A percentile compares a stretch with the other conserved stretches of the same genome.
Evolutionary conservation across 2,113 vertebrate species (phyloP).

Genomic region (Pogona vitticeps): DNA sequence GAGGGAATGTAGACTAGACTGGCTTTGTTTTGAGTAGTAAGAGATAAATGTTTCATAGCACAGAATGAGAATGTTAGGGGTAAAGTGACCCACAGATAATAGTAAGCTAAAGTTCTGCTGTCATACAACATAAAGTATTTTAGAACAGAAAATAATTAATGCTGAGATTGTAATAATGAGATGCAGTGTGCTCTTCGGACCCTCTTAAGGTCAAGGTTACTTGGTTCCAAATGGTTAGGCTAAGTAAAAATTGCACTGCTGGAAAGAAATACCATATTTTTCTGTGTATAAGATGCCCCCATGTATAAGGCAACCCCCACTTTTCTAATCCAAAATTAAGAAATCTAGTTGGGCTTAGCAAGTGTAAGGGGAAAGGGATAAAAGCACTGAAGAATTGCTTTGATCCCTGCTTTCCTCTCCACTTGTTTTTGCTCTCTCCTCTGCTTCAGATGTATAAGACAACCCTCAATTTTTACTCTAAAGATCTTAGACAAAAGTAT

Average conservation of each 20-base stretch:
- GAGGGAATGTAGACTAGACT: slow-evolving; percentile 41
- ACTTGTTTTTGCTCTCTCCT: no score
- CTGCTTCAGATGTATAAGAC: no score
- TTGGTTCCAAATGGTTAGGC: slow-evolving; percentile 71
- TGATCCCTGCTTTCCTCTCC: no score
- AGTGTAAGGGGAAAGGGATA: no score
- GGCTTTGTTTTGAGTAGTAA: slow-evolving; percentile 64
- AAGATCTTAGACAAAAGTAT: no score
- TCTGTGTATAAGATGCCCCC: no score
- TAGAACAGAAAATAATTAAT: slow-evolving; percentile 79
- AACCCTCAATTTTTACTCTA: no score
- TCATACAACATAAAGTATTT: slow-evolving; percentile 69
- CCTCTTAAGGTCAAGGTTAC: slow-evolving; percentile 74
- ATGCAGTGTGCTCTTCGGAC: slow-evolving; percentile 69
- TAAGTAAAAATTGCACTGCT: slow-evolving; percentile 74
- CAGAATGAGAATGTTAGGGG: slow-evolving; percentile 72
- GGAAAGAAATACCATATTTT: no score
- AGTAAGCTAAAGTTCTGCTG: slow-evolving; percentile 77
- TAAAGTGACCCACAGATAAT: slow-evolving; percentile 73
- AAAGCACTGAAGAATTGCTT: no score
- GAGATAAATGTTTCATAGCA: slow-evolving; percentile 63
- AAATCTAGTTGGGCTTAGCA: no score
- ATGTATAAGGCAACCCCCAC: no score
- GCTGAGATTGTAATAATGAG: slow-evolving; percentile 78
- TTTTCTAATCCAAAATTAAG: no score